These are phyloP conservation scores for Hirtodrosophila trivittata DNA, from an alignment of 2,888 invertebrate species.

Conservation along the genomic window DNA sequence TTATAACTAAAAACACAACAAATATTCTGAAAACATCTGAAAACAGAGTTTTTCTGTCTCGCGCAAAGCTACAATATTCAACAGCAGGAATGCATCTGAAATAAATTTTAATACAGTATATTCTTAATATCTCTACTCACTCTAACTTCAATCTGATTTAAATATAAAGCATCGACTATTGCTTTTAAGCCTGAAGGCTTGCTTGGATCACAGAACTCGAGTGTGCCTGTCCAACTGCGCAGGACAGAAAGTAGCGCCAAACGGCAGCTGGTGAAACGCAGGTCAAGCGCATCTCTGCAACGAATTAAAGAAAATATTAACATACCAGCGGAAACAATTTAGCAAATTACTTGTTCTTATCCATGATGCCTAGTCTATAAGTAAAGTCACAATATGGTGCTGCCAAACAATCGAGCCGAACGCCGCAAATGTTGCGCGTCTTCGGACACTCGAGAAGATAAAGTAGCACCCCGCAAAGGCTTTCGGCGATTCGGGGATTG, in stretches of 20 bases:
- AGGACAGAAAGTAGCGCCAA: constrained; percentile 92
- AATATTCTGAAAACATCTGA: no score
- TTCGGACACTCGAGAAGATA: constrained; percentile 93
- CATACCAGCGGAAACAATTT: neutral
- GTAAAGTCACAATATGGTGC: constrained; percentile 98
- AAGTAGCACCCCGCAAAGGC: constrained; percentile 93
- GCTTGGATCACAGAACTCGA: constrained; percentile 93
- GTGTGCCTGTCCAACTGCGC: constrained; percentile 95
- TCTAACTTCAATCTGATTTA: constrained; percentile 94
- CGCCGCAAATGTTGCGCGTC: constrained; percentile 89
- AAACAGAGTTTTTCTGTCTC: no score
- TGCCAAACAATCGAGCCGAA: constrained; percentile 93
- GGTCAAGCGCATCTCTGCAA: constrained; percentile 89
- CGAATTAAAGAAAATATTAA: neutral
- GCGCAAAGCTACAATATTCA: no score
- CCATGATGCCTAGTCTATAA: constrained; percentile 89
- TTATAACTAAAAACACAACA: no score
- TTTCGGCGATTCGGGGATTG: constrained; percentile 95
- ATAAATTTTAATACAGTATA: no score
- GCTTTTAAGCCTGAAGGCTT: constrained; percentile 90
- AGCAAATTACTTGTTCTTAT: constrained; percentile 87
- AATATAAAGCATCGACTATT: constrained; percentile 91
- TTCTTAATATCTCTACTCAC: constrained; percentile 85
- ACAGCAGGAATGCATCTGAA: no score
- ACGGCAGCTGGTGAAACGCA: constrained; percentile 93